Evolutionary conservation across 1,140 invertebrate species (phyloP).

Genomic region (Carposina sasakii): DNA sequence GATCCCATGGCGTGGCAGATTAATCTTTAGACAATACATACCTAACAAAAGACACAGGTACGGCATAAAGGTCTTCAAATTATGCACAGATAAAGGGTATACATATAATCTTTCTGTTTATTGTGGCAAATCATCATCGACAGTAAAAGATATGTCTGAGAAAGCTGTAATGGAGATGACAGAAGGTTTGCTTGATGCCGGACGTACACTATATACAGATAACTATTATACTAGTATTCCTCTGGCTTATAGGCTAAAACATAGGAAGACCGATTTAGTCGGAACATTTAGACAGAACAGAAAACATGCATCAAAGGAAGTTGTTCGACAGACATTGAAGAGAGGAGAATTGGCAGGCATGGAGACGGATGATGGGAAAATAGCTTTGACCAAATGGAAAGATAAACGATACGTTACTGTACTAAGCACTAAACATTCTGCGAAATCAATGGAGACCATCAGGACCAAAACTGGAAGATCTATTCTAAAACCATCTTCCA

Average conservation of each 20-base stretch:
- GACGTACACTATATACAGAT: slow-evolving; percentile 8
- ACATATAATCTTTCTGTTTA: slow-evolving; percentile 10
- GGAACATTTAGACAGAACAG: slow-evolving; percentile 15
- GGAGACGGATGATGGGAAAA: slow-evolving; percentile 11
- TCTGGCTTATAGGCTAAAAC: slow-evolving; percentile 15
- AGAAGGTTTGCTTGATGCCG: slow-evolving; percentile 5
- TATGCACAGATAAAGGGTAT: slow-evolving; percentile 11
- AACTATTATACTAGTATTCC: slow-evolving; percentile 17
- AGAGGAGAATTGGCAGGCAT: slow-evolving; percentile 20
- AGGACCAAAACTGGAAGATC: no score
- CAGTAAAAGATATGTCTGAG: slow-evolving; percentile 10
- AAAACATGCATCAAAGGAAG: slow-evolving; percentile 9
- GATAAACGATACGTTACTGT: slow-evolving; percentile 27
- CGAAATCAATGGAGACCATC: no score
- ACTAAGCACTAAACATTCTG: no score
- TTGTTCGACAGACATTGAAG: slow-evolving; percentile 17
- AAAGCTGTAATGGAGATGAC: slow-evolving; percentile 2
- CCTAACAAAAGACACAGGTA: slow-evolving; percentile 13
- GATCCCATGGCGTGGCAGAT: slow-evolving; percentile 11
- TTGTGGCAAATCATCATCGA: slow-evolving; percentile 6
- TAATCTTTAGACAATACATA: slow-evolving; percentile 11
- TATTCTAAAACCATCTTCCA: slow-evolving; percentile 26
- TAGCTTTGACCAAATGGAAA: slow-evolving; percentile 28
- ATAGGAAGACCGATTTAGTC: slow-evolving; percentile 13
- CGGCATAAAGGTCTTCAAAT: slow-evolving; percentile 19